These are phyloP conservation scores for Pterobdella sp. DNA, from an alignment of 2,888 invertebrate genomes.

Conservation along the genomic window DNA sequence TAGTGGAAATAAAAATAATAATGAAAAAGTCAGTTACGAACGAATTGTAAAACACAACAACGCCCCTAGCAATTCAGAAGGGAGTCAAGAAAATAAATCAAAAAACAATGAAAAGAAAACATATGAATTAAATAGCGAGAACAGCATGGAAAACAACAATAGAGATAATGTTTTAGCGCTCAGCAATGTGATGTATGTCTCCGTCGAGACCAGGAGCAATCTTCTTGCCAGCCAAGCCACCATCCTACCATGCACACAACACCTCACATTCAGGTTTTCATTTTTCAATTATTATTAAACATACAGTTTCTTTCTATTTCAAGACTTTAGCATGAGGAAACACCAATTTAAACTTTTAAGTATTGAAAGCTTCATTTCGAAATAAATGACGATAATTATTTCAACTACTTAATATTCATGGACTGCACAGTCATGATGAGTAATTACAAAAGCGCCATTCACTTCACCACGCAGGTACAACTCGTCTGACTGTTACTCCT, in stretches of 20 bases:
- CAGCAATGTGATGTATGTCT: constrained; percentile 6
- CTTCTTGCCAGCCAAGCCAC: constrained; percentile 68
- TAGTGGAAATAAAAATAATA: not conserved
- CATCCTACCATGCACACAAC: constrained; percentile 80
- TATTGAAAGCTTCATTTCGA: too few species aligned
- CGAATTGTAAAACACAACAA: not conserved
- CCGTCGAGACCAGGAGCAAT: constrained; percentile 47
- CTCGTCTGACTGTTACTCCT: too few species aligned
- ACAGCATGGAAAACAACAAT: not conserved
- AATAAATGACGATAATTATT: too few species aligned
- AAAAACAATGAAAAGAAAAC: not conserved
- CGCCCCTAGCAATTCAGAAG: not conserved
- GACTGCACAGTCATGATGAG: too few species aligned
- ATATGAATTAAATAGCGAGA: not conserved
- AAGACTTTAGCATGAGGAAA: too few species aligned
- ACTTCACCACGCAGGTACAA: too few species aligned
- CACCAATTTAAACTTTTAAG: too few species aligned
- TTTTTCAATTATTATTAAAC: too few species aligned
- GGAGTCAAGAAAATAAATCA: not conserved
- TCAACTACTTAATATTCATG: too few species aligned
- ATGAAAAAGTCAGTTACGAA: not conserved
- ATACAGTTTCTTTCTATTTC: too few species aligned
- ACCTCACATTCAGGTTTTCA: constrained; percentile 50
- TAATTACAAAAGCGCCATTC: too few species aligned
- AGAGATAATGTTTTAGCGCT: constrained; percentile 82